Percentiles rank a stretch among this genome's conserved stretches.
Conservation (phyloP, 1,140 invertebrate genomes). For the Neodiprion lecontei region DNA sequence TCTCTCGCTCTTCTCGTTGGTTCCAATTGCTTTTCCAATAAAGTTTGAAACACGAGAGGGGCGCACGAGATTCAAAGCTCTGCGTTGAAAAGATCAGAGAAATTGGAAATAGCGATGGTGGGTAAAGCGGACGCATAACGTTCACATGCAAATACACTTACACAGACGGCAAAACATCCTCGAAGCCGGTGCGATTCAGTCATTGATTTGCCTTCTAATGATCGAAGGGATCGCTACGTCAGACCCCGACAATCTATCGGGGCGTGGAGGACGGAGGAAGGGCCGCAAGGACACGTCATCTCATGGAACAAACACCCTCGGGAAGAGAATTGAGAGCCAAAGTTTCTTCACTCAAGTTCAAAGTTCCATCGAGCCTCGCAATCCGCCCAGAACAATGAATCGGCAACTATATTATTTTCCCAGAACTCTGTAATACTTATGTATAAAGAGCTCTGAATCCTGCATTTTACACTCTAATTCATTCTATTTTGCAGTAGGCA, state of each 20-base stretch:
- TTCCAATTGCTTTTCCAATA: neutral
- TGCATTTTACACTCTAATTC: too few species aligned
- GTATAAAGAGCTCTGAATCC: too few species aligned
- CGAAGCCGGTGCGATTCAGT: neutral
- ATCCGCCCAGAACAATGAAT: too few species aligned
- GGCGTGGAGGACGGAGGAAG: neutral
- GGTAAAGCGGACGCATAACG: too few species aligned
- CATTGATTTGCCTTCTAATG: conserved; percentile 1
- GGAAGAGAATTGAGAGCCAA: too few species aligned
- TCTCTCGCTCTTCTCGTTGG: neutral
- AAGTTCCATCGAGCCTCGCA: too few species aligned
- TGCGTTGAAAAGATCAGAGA: neutral
- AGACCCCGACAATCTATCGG: neutral
- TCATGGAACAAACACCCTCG: neutral
- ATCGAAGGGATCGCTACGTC: neutral
- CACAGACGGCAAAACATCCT: neutral
- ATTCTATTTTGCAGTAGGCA: too few species aligned
- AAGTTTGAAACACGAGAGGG: neutral
- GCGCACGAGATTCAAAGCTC: too few species aligned
- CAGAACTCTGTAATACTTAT: too few species aligned
- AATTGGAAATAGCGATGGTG: neutral
- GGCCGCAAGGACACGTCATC: neutral
- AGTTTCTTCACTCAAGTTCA: too few species aligned
- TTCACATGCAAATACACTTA: too few species aligned
- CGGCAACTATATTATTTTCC: too few species aligned